These are phyloP conservation scores for Actinia tenebrosa DNA, from an alignment of 64 coral and sea anemone genomes.

Conservation along the genomic window DNA sequence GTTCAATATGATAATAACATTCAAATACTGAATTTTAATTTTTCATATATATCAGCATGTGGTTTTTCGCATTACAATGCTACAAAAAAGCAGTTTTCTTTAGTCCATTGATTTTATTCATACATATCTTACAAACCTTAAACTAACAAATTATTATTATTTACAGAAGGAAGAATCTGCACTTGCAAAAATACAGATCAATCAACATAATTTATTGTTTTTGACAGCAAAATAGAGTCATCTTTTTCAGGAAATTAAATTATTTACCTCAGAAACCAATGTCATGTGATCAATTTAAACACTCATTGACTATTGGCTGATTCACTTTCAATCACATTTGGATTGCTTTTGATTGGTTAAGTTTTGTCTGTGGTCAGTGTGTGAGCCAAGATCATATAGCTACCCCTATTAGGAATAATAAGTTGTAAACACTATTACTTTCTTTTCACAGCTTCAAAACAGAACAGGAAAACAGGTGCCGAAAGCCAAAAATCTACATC, in stretches of 20 bases:
- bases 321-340: neutral
- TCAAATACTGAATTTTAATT: no score
- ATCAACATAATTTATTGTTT: neutral
- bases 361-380: neutral
- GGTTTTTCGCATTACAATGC: neutral
- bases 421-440: neutral
- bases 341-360: neutral
- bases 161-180: neutral
- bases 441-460: slow-evolving; percentile 2
- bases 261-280: neutral
- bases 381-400: neutral
- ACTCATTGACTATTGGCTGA: neutral
- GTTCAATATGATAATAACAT: no score
- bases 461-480: neutral
- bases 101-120: neutral
- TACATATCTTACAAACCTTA: neutral
- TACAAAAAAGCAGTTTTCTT: neutral
- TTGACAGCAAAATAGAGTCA: neutral
- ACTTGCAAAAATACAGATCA: neutral
- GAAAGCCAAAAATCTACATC: neutral
- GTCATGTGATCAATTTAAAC: neutral
- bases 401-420: neutral
- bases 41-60: neutral
- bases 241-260: neutral
- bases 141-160: no score